These are phyloP conservation scores for Ochropleura plecta DNA, from an alignment of 2,888 invertebrate species.

Conservation along the genomic window DNA sequence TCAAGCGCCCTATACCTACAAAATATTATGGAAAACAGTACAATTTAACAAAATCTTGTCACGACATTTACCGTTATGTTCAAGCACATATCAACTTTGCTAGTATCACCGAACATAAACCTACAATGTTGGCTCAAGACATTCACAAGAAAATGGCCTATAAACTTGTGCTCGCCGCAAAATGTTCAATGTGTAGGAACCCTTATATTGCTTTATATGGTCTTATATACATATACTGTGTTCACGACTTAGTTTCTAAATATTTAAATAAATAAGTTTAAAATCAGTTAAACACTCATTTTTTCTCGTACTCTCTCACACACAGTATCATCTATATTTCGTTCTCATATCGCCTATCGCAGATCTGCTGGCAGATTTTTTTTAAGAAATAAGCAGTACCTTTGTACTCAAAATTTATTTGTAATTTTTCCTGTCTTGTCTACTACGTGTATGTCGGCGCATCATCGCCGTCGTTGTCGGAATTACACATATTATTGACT, in stretches of 20 bases:
- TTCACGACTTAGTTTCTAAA: background rate
- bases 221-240: conserved; percentile 9
- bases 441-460: too few species aligned
- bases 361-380: too few species aligned
- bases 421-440: too few species aligned
- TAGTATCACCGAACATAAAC: conserved; percentile 35
- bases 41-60: conserved; percentile 20
- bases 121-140: conserved; percentile 40
- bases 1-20: background rate
- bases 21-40: background rate
- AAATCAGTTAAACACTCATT: too few species aligned
- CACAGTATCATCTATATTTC: too few species aligned
- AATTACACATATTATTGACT: too few species aligned
- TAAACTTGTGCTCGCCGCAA: conserved; percentile 35
- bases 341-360: too few species aligned
- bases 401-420: too few species aligned
- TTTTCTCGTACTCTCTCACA: too few species aligned
- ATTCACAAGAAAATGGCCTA: conserved; percentile 35
- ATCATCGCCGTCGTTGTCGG: too few species aligned
- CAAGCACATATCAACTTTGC: conserved; percentile 24
- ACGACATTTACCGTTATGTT: background rate
- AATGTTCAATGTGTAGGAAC: conserved; percentile 24
- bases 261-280: background rate
- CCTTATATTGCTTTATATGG: conserved; percentile 47
- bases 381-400: too few species aligned